Base-by-base conservation (phyloP, 2,888 invertebrate species). In the Agrotis clavis region DNA sequence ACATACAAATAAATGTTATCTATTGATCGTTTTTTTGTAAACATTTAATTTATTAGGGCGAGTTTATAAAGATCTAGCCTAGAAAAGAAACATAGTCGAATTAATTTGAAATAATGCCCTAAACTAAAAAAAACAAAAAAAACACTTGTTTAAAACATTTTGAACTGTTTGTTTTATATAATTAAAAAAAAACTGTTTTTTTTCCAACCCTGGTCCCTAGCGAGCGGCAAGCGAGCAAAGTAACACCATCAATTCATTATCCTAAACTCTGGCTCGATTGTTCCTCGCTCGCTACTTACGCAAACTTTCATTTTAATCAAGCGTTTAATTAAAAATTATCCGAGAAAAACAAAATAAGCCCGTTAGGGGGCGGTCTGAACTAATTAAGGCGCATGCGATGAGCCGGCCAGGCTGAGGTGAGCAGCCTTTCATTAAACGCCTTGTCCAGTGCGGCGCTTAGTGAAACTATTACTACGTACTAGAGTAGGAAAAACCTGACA, bases 281-380 rank as follows among this genome's bases (percentile, higher is more conserved):
- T 96, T 96, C 94, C 94, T 93, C 94, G 95, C 93, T 94, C 94
- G 95, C 94, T 96, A 96, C 96, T 96, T 96, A 96, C 94, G 95
- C 95, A 95, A 96, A 96, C 96, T 96, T 96, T 96, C 95, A 96
- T 96, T 96, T 96, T 96, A 96, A 96, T 96, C 96, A 96, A 96
- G 95, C 96, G 95, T 96, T 96, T 96, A 96, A 96, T 96, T 96
- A 96, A 96, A 96, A 96, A 96, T 96, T 96, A 96, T 95, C 95
- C 94, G 95, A 95, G 95, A 96, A 96, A 96, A 96, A 96, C 96
- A 96, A 96, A 96, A 96, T 96, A 96, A 96, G 96, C 94, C 95
- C 92, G 95, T 95, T 95, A 95, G 95, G 94, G 94, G 95, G 94
- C 94, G 94, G 95, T 93, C 94, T 94, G 95, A 93, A 95, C 94